Base-by-base conservation (phyloP, 2,113 vertebrate species). In the Zapornia atra region DNA sequence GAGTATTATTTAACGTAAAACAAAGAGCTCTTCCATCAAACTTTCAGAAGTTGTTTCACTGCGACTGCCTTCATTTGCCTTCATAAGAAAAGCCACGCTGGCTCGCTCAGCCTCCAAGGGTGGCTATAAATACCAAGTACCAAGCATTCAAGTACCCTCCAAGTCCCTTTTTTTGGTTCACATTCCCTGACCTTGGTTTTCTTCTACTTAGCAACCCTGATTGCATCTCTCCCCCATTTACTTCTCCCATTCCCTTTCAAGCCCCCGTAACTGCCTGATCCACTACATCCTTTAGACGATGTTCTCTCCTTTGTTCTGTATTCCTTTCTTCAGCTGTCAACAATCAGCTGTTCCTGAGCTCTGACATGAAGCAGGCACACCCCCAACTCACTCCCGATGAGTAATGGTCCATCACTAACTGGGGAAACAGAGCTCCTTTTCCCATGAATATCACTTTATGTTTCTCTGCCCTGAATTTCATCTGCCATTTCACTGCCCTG, bases 341-440 rank as follows among this genome's bases (percentile, higher is more conserved):
- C 33, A 38, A 19, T 72, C 26, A 46, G 54, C 72, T 38, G 6
- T 10, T 78, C 50, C 84, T 31, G 29, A 75, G 60, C 56, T 63
- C 20, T 2, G 4, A 17, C 31, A 42, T 0, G 19, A 80, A 29
- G 14, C 38, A 14, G 8, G 10, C 20, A 36, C 0, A 1, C 3
- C 54, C 40, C 69, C 33, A 54, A 5, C 65, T 33, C 63, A 53
- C 29, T 88, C 63, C 50, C 11, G 12, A 28, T 1, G 60, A 26
- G 15, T 5, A 25, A 68, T 0, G 36, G 33, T 34, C 63, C 59
- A n/a, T 10, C 64, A 31, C n/a, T 46, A 65, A 6, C 25, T 11
- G 3, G 31, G 21, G 36, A 50, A 57, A 16, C 53, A 34, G 15
- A 66, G 34, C 24, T 69, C 18, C 46, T 83, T 50, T 72, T 44